Evolutionary conservation across 2,888 invertebrate species (phyloP), one percentile per base, ranked within the genome.

Genomic region (Agriopis aurantiaria): DNA sequence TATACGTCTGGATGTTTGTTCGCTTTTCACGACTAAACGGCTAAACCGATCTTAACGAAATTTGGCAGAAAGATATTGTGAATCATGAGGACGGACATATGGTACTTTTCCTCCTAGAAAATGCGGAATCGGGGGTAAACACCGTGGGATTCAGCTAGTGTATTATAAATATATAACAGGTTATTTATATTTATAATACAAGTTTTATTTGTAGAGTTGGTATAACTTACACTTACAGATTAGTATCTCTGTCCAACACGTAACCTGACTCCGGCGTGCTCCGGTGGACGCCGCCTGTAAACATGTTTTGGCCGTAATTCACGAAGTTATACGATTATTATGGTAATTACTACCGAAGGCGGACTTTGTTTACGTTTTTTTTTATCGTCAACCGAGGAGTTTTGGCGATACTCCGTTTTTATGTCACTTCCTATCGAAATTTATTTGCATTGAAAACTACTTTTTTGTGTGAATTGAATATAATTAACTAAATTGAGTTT

Each of bases 271-370:
- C 68, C 68, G 60, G 68, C 66, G 60, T 53, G 60, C 60, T 46
- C 59, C 33, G 48, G 59, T 10, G 65, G 65, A 55, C 65, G 53
- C 68, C 60, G 46, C 59, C 62, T 67, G 77, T 76, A 80, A 81
- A 84, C 85, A 80, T 81, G 82, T 83, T 84, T 82, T 79, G 75
- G 77, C 75, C 72, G 69, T 80, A 77, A 77, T 72, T 80, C 72
- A 77, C 69, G 61, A 71, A 69, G 68, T 75, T 80, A 83, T 82
- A 75, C 76, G 72, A 72, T 79, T 81, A 76, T 78, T 84, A 85
- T 85, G 85, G 69, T 84, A 83, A 87, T 83, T 51, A 81, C 79
- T 52, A 53, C 66, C 59, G 51, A 73, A 74, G 75, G 69, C 76
- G 68, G 63, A 73, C 76, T 76, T 75, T 85, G 82, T 83, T 85